These are phyloP conservation scores for Macroglossus sobrinus DNA, from an alignment of 2,113 vertebrate genomes.

Conservation along the genomic window DNA sequence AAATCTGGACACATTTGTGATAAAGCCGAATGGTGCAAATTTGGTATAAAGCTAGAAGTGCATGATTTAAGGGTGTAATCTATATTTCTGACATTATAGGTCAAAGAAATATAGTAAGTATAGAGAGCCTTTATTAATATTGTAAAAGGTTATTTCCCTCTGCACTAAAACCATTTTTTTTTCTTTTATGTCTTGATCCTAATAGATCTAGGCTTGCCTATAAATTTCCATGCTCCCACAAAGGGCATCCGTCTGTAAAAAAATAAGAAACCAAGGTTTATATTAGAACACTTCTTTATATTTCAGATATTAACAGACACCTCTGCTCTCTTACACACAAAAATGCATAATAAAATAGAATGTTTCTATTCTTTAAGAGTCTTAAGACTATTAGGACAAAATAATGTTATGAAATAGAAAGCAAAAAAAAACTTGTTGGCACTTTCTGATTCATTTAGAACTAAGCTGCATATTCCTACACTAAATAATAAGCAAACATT, in stretches of 20 bases:
- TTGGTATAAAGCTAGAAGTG: constrained; percentile 50
- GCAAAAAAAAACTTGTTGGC: neutral
- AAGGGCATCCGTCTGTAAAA: constrained; percentile 53
- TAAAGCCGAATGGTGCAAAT: constrained; percentile 59
- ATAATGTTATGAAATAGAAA: neutral
- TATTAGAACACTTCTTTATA: constrained; percentile 47
- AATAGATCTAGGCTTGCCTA: constrained; percentile 65
- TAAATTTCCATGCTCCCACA: constrained; percentile 69
- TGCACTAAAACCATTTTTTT: constrained; percentile 64
- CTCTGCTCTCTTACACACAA: neutral
- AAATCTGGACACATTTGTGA: constrained; percentile 74
- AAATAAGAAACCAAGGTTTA: constrained; percentile 49
- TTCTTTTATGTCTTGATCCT: constrained; percentile 59
- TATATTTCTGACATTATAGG: constrained; percentile 74
- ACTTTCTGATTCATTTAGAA: constrained; percentile 63
- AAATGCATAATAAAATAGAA: constrained; percentile 23
- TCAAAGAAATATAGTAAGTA: constrained; percentile 77
- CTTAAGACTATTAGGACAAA: constrained; percentile 14
- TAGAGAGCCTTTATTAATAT: constrained; percentile 75
- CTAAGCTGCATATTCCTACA: constrained; percentile 45
- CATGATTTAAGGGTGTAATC: constrained; percentile 73
- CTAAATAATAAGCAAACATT: constrained; percentile 74
- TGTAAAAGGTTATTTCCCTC: constrained; percentile 74
- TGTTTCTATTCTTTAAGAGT: neutral
- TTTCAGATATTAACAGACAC: constrained; percentile 30